Base-by-base conservation (phyloP, 30 jellyfish, hydroid and myxozoan genomes). In the Chironex yamaguchii region DNA sequence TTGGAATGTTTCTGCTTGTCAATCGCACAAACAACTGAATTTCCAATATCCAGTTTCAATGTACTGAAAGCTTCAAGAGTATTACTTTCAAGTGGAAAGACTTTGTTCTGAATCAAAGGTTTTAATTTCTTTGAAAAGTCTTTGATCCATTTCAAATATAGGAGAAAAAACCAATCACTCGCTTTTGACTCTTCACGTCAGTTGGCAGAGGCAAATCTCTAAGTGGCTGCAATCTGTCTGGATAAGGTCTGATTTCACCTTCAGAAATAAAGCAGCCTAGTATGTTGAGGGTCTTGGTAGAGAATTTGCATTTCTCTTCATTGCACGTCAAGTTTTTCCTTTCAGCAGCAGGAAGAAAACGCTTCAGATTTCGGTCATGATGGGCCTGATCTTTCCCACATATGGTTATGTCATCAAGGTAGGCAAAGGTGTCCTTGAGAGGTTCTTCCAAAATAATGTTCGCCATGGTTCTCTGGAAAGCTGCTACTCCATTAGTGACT, bases 221-320 rank as follows among this genome's bases (percentile, higher is more conserved):
- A 36, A 85, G 91, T 34, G 98, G 97, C 17, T 50, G 49, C 9
- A 85, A 87, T 14, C 97, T 65, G 1, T 84, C 97, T 6, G 95
- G 95, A 48, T 91, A 96, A 30, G 97, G 94, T 67, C 68, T 85
- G 36, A 91, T 65, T 36, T 49, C 42, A 33, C 90, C 90, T 23
- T 85, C 63, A n/a, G 76, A 32, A 11, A 91, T 35, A 6, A 28
- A 80, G 62, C 82, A 84, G 31, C 98, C 97, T 3, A 85, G 72
- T n/a, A 85, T 22, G 42, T 42, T 71, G 53, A 91, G 62, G 66
- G 35, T 51, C 22, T 26, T 42, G 29, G 85, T 84, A 42, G 96
- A 90, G 52, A 83, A 52, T 14, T 35, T 30, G 77, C 90, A 23
- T 71, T 90, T 83, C 71, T 84, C 93, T 24, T 75, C 53, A 52